Conservation (phyloP, 2,888 invertebrate genomes). For the Cotesia congregata region DNA sequence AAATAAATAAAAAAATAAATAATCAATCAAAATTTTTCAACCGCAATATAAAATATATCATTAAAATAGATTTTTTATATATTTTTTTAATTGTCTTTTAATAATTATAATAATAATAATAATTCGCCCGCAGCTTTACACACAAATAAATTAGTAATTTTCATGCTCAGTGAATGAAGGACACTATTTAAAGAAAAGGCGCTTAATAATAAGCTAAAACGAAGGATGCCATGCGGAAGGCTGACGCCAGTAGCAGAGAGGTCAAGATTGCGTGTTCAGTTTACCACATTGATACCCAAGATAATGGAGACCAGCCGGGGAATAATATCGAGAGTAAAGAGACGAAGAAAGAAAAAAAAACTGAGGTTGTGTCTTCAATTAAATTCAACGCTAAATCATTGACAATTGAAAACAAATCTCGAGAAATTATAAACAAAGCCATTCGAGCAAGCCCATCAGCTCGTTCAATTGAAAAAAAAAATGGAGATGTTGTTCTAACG, state of each 20-base stretch:
- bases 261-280: slow-evolving; percentile 50
- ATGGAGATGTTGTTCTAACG: not conserved
- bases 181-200: slow-evolving; percentile 1
- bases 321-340: slow-evolving; percentile 33
- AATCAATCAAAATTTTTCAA: no score
- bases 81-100: not conserved
- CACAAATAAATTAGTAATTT: not conserved
- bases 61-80: no score
- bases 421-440: not conserved
- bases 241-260: slow-evolving; percentile 45
- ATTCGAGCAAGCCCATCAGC: not conserved
- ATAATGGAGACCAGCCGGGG: slow-evolving; percentile 56
- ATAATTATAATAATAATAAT: not conserved
- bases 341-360: not conserved
- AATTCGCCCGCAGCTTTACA: not conserved
- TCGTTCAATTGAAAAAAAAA: not conserved
- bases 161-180: slow-evolving; percentile 42
- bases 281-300: slow-evolving; percentile 55
- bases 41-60: no score
- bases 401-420: slow-evolving; percentile 11
- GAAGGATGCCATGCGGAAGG: slow-evolving; percentile 63
- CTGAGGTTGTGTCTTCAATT: slow-evolving; percentile 13
- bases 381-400: slow-evolving; percentile 16
- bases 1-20: no score
- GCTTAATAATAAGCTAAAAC: slow-evolving; percentile 15